A percentile compares a stretch with the other conserved stretches of the same genome.
These are phyloP conservation scores for Athripsodes cinereus DNA, from an alignment of 2,888 invertebrate species.

Conservation along the genomic window DNA sequence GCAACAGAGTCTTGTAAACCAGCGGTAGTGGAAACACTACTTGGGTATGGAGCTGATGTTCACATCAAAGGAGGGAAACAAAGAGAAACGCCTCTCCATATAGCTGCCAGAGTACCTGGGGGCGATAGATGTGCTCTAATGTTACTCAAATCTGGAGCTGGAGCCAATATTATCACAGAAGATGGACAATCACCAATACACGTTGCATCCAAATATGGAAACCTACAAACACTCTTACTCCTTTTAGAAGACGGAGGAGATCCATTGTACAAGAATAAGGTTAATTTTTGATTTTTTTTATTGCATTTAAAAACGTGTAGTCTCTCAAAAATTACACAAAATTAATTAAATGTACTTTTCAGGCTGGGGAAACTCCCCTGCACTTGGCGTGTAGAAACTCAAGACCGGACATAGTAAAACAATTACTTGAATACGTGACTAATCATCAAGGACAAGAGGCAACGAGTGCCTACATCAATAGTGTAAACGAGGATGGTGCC, in stretches of 20 bases:
- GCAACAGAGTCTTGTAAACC: slow-evolving; percentile 94
- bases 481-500: slow-evolving; percentile 86
- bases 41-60: slow-evolving; percentile 96
- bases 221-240: slow-evolving; percentile 76
- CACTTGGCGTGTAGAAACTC: slow-evolving; percentile 89
- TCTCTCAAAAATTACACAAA: no score
- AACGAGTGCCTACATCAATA: slow-evolving; percentile 80
- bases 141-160: slow-evolving; percentile 96
- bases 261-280: slow-evolving; percentile 86
- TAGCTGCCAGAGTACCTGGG: slow-evolving; percentile 90
- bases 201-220: slow-evolving; percentile 90
- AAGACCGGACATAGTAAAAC: slow-evolving; percentile 77
- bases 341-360: no score
- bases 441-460: slow-evolving; percentile 68
- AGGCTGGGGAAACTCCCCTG: slow-evolving; percentile 93
- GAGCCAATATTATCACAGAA: slow-evolving; percentile 90
- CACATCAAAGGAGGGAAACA: slow-evolving; percentile 87
- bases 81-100: slow-evolving; percentile 93
- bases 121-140: slow-evolving; percentile 93
- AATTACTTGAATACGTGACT: slow-evolving; percentile 79
- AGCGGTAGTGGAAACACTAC: slow-evolving; percentile 87
- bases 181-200: slow-evolving; percentile 97
- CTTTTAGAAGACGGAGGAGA: slow-evolving; percentile 93
- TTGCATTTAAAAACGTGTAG: not conserved
- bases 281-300: slow-evolving; percentile 33